Percentiles rank a stretch among this genome's conserved stretches.
Conservation (phyloP, 2,797 vertebrate genomes). For the Orestias chungarensis region DNA sequence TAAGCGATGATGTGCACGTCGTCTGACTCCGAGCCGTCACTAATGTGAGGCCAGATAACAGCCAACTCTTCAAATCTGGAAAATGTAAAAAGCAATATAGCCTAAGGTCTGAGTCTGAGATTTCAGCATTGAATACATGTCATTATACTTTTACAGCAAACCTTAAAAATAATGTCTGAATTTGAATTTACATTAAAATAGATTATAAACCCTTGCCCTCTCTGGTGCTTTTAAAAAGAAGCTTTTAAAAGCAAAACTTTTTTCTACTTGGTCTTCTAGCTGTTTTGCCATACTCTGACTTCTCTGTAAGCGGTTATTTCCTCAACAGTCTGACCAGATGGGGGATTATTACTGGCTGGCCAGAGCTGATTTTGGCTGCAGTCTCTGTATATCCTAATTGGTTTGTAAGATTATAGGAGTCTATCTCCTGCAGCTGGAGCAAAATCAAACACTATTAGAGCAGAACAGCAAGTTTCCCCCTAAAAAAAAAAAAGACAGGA, state of each 20-base stretch:
- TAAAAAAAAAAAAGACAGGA: constrained; percentile 32
- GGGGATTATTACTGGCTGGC: constrained; percentile 30
- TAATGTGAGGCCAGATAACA: neutral
- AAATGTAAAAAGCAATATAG: neutral
- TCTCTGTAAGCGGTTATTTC: constrained; percentile 21
- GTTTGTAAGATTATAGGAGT: constrained; percentile 19
- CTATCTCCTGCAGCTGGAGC: constrained; percentile 15
- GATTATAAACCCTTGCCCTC: too few species aligned
- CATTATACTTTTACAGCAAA: neutral
- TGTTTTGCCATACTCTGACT: neutral
- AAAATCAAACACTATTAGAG: constrained; percentile 16
- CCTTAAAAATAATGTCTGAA: neutral
- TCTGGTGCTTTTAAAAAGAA: neutral
- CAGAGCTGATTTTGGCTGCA: constrained; percentile 32
- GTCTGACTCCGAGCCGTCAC: neutral
- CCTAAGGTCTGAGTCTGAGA: neutral
- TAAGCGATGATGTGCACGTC: constrained; percentile 1
- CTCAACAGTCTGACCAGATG: constrained; percentile 29
- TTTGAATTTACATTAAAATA: neutral
- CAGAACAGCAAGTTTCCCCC: neutral
- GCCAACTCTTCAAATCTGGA: neutral
- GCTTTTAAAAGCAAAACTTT: too few species aligned
- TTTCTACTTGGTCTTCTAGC: neutral
- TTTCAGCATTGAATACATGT: neutral
- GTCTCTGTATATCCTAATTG: constrained; percentile 14